phyloP scores from a whole-genome alignment of 2,888 invertebrate genomes.

The Molanna angustata region DNA sequence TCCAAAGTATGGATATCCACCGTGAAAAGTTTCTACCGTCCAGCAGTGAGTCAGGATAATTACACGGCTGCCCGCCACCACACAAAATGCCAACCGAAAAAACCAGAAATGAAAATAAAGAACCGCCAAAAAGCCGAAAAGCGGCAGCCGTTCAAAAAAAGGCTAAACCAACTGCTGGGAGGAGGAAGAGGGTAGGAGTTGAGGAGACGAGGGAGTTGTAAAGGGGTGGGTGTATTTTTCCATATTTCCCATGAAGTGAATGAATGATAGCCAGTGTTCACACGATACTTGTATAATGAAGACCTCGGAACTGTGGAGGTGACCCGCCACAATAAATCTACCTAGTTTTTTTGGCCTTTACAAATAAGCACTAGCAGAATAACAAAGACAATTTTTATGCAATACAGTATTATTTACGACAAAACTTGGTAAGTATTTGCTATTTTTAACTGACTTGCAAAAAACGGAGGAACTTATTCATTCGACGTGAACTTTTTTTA shows the following conservation, averaged over 20 bases:
- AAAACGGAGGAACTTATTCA: no score
- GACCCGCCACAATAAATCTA: no score
- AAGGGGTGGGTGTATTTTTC: neutral
- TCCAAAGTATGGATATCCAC: neutral
- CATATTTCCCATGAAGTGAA: neutral
- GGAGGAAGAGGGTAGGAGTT: neutral
- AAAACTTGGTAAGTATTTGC: no score
- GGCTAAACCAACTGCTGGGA: neutral
- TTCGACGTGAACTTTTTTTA: no score
- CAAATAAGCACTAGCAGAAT: no score
- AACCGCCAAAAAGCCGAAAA: constrained; percentile 29
- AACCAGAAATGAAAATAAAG: constrained; percentile 33
- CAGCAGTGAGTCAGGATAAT: constrained; percentile 19
- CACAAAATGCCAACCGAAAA: constrained; percentile 33
- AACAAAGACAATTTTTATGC: no score
- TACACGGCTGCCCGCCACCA: constrained; percentile 28
- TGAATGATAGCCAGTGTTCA: constrained; percentile 2
- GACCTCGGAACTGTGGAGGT: no score
- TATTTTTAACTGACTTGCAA: no score
- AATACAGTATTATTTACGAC: no score
- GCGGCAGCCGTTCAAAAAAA: constrained; percentile 12
- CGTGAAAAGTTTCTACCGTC: neutral
- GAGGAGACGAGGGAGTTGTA: no score
- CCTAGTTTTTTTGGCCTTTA: no score
- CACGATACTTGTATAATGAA: constrained; percentile 2